Evolutionary conservation across 2,888 invertebrate genomes (phyloP).

Genomic region (Trachelus stipa): DNA sequence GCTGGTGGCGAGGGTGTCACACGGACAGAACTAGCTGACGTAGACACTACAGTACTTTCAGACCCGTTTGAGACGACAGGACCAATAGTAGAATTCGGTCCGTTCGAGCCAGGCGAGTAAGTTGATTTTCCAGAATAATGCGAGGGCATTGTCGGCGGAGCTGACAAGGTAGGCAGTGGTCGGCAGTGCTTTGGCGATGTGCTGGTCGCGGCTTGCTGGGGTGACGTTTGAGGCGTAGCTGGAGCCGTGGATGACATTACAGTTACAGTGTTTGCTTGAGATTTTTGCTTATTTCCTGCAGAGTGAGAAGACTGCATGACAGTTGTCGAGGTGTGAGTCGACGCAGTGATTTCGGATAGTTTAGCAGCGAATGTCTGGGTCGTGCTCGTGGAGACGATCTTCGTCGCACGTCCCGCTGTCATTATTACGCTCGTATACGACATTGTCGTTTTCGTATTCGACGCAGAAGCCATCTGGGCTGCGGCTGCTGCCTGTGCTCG

Average conservation of each 20-base stretch:
- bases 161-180: constrained; percentile 59
- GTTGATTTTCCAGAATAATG: constrained; percentile 50
- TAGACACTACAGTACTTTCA: constrained; percentile 39
- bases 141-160: constrained; percentile 54
- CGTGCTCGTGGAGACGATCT: constrained; percentile 70
- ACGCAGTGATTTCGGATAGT: constrained; percentile 71
- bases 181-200: constrained; percentile 64
- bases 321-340: constrained; percentile 50
- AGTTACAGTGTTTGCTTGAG: constrained; percentile 36
- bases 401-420: constrained; percentile 68
- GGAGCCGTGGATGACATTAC: constrained; percentile 39
- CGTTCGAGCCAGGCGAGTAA: constrained; percentile 56
- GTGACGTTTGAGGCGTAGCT: constrained; percentile 46
- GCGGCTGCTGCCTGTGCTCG: constrained; percentile 63
- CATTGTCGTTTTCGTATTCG: constrained; percentile 71
- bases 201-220: constrained; percentile 50
- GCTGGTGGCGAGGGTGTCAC: constrained; percentile 55
- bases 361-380: constrained; percentile 81
- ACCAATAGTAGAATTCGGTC: constrained; percentile 37
- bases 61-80: constrained; percentile 41
- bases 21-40: constrained; percentile 49
- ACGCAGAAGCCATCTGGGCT: constrained; percentile 61
- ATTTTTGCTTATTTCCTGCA: constrained; percentile 49
- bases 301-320: constrained; percentile 51
- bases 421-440: constrained; percentile 71